These are phyloP conservation scores for Argyresthia albistria DNA, from an alignment of 2,888 invertebrate species.

Conservation along the genomic window DNA sequence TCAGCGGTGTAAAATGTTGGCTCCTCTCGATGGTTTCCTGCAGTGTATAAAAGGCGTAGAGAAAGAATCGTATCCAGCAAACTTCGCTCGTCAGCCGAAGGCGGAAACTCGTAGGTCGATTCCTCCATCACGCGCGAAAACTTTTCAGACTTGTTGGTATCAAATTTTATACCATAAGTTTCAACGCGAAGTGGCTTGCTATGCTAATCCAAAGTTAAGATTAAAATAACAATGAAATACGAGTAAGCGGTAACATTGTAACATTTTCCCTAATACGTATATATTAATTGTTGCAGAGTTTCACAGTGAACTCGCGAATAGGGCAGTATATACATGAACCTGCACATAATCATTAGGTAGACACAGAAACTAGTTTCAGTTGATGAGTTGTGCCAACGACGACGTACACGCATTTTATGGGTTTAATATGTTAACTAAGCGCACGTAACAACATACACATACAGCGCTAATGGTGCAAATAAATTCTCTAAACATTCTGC, in stretches of 20 bases:
- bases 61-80: too few species aligned
- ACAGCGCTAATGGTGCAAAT: slow-evolving; percentile 23
- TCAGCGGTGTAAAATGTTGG: too few species aligned
- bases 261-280: too few species aligned
- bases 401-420: slow-evolving; percentile 36
- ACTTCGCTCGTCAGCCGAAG: too few species aligned
- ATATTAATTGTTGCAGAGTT: not conserved
- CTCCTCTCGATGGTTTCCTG: too few species aligned
- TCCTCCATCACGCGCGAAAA: too few species aligned
- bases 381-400: slow-evolving; percentile 34
- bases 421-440: slow-evolving; percentile 58
- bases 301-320: too few species aligned
- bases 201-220: not conserved
- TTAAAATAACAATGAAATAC: not conserved
- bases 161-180: too few species aligned
- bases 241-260: not conserved
- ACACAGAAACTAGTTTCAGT: slow-evolving; percentile 13
- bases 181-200: too few species aligned
- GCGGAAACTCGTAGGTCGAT: too few species aligned
- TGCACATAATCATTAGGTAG: not conserved
- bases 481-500: slow-evolving; percentile 20
- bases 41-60: too few species aligned
- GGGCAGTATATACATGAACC: not conserved
- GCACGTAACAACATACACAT: slow-evolving; percentile 41
- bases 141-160: too few species aligned